These are phyloP conservation scores for Bettongia penicillata DNA, from an alignment of 2,113 vertebrate genomes.

Conservation along the genomic window DNA sequence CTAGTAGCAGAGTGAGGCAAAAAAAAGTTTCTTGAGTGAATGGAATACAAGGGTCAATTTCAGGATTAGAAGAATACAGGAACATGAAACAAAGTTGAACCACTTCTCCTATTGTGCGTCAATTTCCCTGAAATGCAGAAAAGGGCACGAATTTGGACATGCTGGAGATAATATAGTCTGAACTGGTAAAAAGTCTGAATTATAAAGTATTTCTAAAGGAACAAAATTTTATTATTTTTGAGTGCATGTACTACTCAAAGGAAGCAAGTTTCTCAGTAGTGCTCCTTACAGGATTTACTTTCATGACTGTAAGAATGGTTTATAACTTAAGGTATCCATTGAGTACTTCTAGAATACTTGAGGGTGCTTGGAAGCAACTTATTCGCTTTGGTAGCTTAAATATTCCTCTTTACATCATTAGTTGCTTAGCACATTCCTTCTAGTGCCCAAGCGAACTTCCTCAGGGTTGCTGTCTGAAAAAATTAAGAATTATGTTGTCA, in stretches of 20 bases:
- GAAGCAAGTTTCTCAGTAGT: background rate
- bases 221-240: background rate
- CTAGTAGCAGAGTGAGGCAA: background rate
- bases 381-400: background rate
- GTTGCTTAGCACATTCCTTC: background rate
- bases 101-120: background rate
- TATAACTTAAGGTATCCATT: background rate
- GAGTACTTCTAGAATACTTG: background rate
- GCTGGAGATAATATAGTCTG: background rate
- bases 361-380: background rate
- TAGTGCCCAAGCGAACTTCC: background rate
- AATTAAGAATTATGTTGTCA: background rate
- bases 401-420: background rate
- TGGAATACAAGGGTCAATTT: background rate
- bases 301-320: background rate
- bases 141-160: constrained; percentile 3
- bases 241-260: background rate
- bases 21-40: constrained; percentile 1
- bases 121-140: constrained; percentile 22
- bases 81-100: background rate
- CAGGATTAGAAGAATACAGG: background rate
- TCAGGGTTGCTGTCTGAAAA: background rate
- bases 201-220: constrained; percentile 25
- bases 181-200: no score
- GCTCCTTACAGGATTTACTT: background rate